Evolutionary conservation across 2,113 vertebrate genomes (phyloP).

Genomic region (Ophthalmolycus amberensis): DNA sequence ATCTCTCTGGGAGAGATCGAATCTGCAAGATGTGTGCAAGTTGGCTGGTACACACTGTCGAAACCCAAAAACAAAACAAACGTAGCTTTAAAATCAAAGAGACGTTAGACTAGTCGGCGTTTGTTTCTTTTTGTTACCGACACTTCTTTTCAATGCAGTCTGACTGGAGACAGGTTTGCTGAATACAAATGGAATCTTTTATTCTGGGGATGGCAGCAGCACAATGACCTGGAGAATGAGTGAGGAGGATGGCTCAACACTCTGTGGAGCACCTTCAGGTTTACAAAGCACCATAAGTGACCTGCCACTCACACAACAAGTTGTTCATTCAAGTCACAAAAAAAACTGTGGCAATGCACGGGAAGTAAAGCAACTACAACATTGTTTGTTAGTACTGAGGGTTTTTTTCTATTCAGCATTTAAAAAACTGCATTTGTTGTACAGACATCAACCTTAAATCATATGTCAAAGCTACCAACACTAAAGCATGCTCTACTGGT

Average conservation of each 20-base stretch:
- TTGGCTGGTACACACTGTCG: not conserved
- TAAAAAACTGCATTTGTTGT: not conserved
- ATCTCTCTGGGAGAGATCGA: constrained; percentile 48
- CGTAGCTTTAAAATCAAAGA: constrained; percentile 5
- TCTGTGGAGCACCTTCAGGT: constrained; percentile 36
- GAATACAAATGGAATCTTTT: constrained; percentile 49
- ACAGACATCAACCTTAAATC: not conserved
- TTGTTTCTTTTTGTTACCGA: constrained; percentile 23
- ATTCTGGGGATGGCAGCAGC: constrained; percentile 43
- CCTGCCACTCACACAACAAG: constrained; percentile 53
- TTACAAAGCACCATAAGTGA: constrained; percentile 60
- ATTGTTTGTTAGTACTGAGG: not conserved
- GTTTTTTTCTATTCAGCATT: not conserved
- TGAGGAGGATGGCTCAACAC: constrained; percentile 28
- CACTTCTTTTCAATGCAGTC: constrained; percentile 16
- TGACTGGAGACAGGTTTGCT: constrained; percentile 24
- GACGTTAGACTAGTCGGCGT: not conserved
- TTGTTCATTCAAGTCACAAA: constrained; percentile 22
- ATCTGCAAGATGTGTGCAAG: constrained; percentile 38
- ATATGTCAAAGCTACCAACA: not conserved
- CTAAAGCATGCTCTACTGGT: not conserved
- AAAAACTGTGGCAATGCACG: not conserved
- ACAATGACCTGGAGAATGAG: constrained; percentile 49
- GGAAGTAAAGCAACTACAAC: not conserved
- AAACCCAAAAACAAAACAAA: not conserved